These are phyloP conservation scores for Acyrthosiphon pisum DNA, from an alignment of 1,140 invertebrate genomes.

Conservation along the genomic window DNA sequence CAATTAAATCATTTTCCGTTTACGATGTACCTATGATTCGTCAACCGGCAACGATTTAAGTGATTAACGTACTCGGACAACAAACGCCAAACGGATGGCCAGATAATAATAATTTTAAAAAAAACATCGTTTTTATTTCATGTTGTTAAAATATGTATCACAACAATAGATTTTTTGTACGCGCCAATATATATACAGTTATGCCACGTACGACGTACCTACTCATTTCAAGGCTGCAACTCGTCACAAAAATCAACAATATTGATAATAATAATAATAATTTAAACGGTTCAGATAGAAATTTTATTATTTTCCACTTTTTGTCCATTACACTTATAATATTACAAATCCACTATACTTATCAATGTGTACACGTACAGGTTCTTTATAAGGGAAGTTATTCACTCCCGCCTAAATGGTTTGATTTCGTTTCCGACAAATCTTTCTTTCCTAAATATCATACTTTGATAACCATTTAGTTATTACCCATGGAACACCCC, in stretches of 20 bases:
- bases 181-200: background rate
- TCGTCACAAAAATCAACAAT: background rate
- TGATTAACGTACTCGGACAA: background rate
- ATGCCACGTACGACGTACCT: background rate
- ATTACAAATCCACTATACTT: background rate
- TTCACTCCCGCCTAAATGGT: background rate
- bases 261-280: background rate
- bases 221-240: background rate
- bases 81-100: background rate
- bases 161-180: background rate
- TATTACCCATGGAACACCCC: too few species aligned
- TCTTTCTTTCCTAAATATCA: background rate
- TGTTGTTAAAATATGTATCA: background rate
- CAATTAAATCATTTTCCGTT: slow-evolving; percentile 11
- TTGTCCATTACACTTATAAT: background rate
- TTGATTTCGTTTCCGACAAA: background rate
- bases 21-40: background rate
- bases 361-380: background rate
- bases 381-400: background rate
- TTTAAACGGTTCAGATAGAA: background rate
- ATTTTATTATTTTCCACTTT: background rate
- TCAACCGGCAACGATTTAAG: background rate
- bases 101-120: background rate
- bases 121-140: background rate
- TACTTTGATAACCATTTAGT: too few species aligned